Evolutionary conservation across 1,140 invertebrate genomes (phyloP).

Genomic region (Zaprionus kolodkinae): DNA sequence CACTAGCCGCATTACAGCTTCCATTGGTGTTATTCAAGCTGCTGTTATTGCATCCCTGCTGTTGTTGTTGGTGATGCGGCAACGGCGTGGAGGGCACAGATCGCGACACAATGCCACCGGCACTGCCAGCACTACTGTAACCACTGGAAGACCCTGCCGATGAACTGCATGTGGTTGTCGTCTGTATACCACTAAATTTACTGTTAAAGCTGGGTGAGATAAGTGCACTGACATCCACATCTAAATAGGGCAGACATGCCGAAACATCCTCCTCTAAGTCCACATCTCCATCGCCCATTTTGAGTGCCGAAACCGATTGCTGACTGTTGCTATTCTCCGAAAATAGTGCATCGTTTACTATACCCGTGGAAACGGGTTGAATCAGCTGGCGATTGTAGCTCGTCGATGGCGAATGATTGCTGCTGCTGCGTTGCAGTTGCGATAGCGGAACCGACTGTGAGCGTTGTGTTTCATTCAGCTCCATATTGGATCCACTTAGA

Average conservation of each 20-base stretch:
- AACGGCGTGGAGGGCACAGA: constrained; percentile 88
- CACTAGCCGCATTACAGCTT: constrained; percentile 38
- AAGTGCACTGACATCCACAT: constrained; percentile 69
- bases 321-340: constrained; percentile 81
- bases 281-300: constrained; percentile 43
- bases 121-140: constrained; percentile 71
- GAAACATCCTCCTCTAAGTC: constrained; percentile 50
- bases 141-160: constrained; percentile 76
- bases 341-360: constrained; percentile 48
- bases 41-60: constrained; percentile 37
- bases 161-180: constrained; percentile 74
- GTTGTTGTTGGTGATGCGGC: constrained; percentile 82
- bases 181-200: constrained; percentile 70
- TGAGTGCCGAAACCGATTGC: constrained; percentile 53
- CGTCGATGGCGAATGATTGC: constrained; percentile 62
- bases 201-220: constrained; percentile 70
- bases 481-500: constrained; percentile 52
- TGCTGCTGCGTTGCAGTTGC: constrained; percentile 65
- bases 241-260: constrained; percentile 59
- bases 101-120: constrained; percentile 84
- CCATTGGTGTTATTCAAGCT: constrained; percentile 39
- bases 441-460: constrained; percentile 82
- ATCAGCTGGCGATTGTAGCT: constrained; percentile 50
- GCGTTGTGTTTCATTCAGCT: constrained; percentile 73
- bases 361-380: constrained; percentile 50